These are phyloP conservation scores for Teleopsis dalmanni DNA, from an alignment of 1,140 invertebrate species.

Conservation along the genomic window DNA sequence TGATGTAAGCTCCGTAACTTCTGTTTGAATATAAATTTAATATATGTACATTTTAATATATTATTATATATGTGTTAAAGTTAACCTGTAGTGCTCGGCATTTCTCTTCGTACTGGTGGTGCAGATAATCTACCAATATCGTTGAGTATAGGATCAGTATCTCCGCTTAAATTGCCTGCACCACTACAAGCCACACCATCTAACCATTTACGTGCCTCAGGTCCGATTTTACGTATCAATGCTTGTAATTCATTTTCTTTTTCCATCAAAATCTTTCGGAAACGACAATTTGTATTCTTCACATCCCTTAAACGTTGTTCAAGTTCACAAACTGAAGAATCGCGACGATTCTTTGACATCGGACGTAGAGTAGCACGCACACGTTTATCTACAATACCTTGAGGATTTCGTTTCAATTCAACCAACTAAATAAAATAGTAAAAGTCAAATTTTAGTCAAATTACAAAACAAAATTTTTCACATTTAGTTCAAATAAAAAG, in stretches of 20 bases:
- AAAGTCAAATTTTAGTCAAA: neutral
- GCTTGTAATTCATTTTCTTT: conserved; percentile 70
- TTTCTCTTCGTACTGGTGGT: conserved; percentile 34
- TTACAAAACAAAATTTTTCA: too few species aligned
- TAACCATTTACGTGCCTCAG: conserved; percentile 41
- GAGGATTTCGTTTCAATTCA: conserved; percentile 81
- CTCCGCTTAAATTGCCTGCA: conserved; percentile 22
- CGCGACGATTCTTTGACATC: conserved; percentile 60
- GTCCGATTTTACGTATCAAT: conserved; percentile 38
- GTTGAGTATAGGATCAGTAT: conserved; percentile 35
- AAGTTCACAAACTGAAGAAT: conserved; percentile 64
- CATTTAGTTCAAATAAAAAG: neutral
- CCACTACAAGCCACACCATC: conserved; percentile 35
- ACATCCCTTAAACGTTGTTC: conserved; percentile 73
- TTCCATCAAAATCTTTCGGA: conserved; percentile 67
- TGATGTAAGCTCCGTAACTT: conserved; percentile 43
- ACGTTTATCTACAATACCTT: conserved; percentile 71
- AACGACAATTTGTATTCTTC: conserved; percentile 67
- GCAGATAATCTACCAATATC: conserved; percentile 34
- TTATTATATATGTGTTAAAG: conserved; percentile 4
- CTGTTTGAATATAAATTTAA: conserved; percentile 27
- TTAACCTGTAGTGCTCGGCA: conserved; percentile 43
- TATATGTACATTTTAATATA: neutral
- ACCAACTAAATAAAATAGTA: conserved; percentile 57
- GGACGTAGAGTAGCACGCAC: conserved; percentile 70